Conservation (phyloP, 2,888 invertebrate species). For the Chloroclysta siterata region DNA sequence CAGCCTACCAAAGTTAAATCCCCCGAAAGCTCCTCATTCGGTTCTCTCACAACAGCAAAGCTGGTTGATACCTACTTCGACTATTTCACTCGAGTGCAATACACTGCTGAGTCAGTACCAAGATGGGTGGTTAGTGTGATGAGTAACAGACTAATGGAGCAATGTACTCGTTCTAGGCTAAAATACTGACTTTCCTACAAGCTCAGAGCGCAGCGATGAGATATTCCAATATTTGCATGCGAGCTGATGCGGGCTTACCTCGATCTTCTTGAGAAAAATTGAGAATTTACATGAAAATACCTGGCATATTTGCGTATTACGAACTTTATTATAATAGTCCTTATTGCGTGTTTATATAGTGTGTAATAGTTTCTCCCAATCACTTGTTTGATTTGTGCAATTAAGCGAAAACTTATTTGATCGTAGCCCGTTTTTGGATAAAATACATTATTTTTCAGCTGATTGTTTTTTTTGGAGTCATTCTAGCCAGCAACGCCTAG, state of each 20-base stretch:
- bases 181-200: neutral
- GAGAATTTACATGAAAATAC: conserved; percentile 9
- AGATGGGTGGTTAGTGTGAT: neutral
- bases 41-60: conserved; percentile 37
- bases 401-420: too few relatives aligned
- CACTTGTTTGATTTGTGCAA: too few relatives aligned
- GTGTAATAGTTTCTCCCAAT: too few relatives aligned
- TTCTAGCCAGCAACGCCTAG: too few relatives aligned
- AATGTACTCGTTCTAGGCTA: neutral
- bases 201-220: conserved; percentile 35
- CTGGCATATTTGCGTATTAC: neutral
- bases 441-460: too few relatives aligned
- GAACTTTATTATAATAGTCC: neutral
- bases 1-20: conserved; percentile 24
- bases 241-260: conserved; percentile 45
- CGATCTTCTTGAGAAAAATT: conserved; percentile 35
- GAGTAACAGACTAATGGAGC: neutral
- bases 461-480: too few relatives aligned
- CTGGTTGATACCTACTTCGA: neutral
- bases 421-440: too few relatives aligned
- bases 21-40: conserved; percentile 37
- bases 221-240: conserved; percentile 52
- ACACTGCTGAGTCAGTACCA: neutral
- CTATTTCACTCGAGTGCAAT: neutral
- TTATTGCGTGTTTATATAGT: too few relatives aligned